Conservation (phyloP, 2,113 vertebrate genomes). For the Nesospiza acunhae region DNA sequence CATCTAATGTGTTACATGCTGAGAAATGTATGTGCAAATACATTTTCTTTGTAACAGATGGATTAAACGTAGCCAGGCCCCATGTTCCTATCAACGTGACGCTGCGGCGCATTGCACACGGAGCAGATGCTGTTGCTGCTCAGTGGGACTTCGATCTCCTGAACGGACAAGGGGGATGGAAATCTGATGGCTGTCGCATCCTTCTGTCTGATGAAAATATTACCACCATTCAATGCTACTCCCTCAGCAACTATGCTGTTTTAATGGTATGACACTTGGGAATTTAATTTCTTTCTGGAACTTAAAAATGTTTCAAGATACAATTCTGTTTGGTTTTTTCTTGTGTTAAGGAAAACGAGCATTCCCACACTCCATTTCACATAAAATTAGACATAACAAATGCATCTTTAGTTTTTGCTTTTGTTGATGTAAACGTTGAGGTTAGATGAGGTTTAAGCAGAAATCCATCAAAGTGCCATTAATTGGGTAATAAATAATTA, state of each 20-base stretch:
- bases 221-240: constrained; percentile 90
- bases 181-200: constrained; percentile 88
- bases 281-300: background rate
- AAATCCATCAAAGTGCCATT: background rate
- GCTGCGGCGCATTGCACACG: constrained; percentile 84
- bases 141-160: constrained; percentile 91
- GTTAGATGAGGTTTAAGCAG: background rate
- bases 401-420: background rate
- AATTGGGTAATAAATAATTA: background rate
- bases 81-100: constrained; percentile 86
- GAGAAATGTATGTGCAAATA: background rate
- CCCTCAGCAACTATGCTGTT: constrained; percentile 92
- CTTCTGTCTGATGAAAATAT: constrained; percentile 90
- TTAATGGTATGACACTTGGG: constrained; percentile 82
- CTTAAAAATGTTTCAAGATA: background rate
- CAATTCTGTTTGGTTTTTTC: background rate
- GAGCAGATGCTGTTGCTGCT: constrained; percentile 87
- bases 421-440: background rate
- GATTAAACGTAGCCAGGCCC: constrained; percentile 71
- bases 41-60: constrained; percentile 77
- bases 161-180: constrained; percentile 92
- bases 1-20: background rate
- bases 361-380: background rate
- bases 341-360: background rate
- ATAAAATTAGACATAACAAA: background rate